Evolutionary conservation across 2,888 invertebrate genomes (phyloP), one percentile per base, ranked within the genome.

Genomic region (Rhogogaster chlorosoma): DNA sequence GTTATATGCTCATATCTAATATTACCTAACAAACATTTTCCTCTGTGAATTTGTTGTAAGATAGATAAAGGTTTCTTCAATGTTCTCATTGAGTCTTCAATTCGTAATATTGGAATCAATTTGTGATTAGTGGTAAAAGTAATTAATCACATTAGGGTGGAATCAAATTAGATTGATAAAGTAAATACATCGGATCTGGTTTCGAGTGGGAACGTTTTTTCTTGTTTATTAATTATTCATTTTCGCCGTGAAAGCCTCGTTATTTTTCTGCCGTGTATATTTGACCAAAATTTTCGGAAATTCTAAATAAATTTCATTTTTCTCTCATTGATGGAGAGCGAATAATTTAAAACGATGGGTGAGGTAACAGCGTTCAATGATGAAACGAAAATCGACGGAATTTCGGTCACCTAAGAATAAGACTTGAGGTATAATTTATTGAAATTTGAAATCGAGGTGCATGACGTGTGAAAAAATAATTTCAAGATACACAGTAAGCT

Each of bases 321-420:
- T 73, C 26, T 77, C 32, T 10, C 5, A 7, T 12, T 26, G 2
- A 18, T 5, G 26, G 4, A 18, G 10, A 49, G 12, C 61, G 61
- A 61, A 80, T 80, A 80, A 80, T 80, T 42, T 61, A 1, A 22
- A n/a, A 57, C 61, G 38, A 29, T 29, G 77, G 61, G 9, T 12
- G 2, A 61, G 57, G 57, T 80, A 80, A 61, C 80, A 61, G 80
- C 22, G 22, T 80, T 38, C 38, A 61, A n/a, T 61, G 38, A 80
- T 61, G 22, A 36, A 36, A 80, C 57, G 38, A 57, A 80, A 80
- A 61, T 80, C 80, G 61, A 80, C 80, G 18, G 7, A 80, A 80
- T 61, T 12, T 80, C 80, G 38, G 42, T 80, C 12, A 80, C 61
- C 61, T 45, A 45, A 45, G 3, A 45, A 15, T 49, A 80, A 80